phyloP scores from a whole-genome alignment of 2,797 vertebrate genomes.

The Euphonia xanthogaster region DNA sequence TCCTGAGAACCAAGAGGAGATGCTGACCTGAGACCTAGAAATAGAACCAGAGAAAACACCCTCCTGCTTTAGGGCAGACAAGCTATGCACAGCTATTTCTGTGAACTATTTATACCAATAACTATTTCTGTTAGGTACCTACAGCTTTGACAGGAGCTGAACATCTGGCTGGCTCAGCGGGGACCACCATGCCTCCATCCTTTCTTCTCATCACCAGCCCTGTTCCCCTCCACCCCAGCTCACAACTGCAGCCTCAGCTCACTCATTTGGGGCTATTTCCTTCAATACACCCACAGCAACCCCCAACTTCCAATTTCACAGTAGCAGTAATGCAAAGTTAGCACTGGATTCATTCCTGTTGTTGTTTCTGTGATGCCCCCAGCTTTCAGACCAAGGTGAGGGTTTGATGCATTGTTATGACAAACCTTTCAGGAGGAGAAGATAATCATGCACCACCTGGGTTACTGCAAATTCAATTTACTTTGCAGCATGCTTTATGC shows the following conservation, averaged over 20 bases:
- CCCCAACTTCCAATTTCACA: neutral
- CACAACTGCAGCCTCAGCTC: neutral
- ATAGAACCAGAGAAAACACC: no score
- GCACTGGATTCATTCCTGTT: neutral
- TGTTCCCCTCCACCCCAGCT: neutral
- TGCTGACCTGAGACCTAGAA: neutral
- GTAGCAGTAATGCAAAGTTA: neutral
- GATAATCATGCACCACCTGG: neutral
- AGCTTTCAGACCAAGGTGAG: conserved; percentile 54
- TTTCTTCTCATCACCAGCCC: neutral
- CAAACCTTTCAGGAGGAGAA: conserved; percentile 2
- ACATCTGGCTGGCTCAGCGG: neutral
- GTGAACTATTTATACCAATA: neutral
- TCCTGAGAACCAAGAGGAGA: neutral
- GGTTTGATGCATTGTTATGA: conserved; percentile 15
- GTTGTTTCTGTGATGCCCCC: neutral
- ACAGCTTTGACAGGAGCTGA: neutral
- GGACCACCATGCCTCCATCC: neutral
- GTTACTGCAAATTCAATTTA: conserved; percentile 40
- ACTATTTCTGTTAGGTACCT: neutral
- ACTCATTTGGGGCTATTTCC: neutral
- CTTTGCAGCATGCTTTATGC: conserved; percentile 26
- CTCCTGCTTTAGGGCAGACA: neutral
- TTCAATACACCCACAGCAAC: neutral
- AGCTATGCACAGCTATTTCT: neutral